Base-by-base conservation (phyloP, 2,888 invertebrate species). In the Trachelus stipa region DNA sequence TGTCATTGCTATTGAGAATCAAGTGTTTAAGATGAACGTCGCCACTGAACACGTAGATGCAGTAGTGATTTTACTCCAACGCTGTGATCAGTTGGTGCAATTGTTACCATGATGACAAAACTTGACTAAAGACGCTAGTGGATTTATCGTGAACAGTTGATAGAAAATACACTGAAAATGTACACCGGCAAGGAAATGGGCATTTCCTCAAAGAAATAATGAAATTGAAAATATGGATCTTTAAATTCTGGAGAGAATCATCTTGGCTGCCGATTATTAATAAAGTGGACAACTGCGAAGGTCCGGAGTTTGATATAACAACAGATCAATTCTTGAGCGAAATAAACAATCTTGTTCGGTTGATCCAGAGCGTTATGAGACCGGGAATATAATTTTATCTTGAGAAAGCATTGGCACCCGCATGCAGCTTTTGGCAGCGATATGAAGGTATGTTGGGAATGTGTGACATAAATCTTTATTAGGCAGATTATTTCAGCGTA, bases 391-490 rank as follows among this genome's bases (percentile, higher is more conserved):
- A 23, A 56, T 56, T 56, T 9, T 23, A 23, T 23, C 56, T 56
- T 23, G 56, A 56, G 23, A 23, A 56, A 56, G 23, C 9, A 56
- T 23, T 56, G 23, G 40, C 34, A 74, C 68, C 34, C 31, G 78
- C 76, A 80, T 81, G 86, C 86, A 87, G 85, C 85, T 88, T 83
- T 84, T 79, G 87, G 86, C 88, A 87, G 84, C 87, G 73, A 80
- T 68, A 34, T 75, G 80, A 68, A 83, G 79, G 73, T 40, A 35
- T 0, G 34, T 76, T 68, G 31, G 23, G 56, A 56, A 56, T 23
- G 1, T 56, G 23, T 56, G 6, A 23, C 6, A 56, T 56, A 23
- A 23, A 56, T 56, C 23, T 23, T 56, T 23, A 56, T 56, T 56
- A 56, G 9, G 6, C 56, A 23, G 56, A 56, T 56, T 56, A 56